A percentile compares a stretch with the other conserved stretches of the same genome.
Conservation (phyloP, 2,113 vertebrate species). For the Tyto alba region DNA sequence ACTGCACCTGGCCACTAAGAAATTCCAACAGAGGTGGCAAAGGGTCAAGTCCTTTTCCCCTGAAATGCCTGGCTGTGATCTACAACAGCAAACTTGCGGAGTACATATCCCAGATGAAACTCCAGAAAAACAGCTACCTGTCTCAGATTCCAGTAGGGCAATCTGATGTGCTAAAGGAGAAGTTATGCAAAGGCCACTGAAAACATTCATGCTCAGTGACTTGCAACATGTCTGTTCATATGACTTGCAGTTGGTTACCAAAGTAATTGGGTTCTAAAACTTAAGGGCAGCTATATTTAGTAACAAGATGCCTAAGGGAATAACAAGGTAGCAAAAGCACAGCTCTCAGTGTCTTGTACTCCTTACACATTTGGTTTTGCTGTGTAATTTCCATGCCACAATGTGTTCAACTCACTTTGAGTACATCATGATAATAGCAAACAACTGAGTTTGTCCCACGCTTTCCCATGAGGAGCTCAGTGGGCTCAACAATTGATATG, state of each 20-base stretch:
- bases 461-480: not conserved
- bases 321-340: not conserved
- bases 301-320: not conserved
- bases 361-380: not conserved
- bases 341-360: not conserved
- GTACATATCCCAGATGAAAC: not conserved
- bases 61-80: not conserved
- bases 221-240: fast-evolving
- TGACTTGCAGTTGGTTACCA: not conserved
- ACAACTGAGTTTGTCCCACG: not conserved
- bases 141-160: not conserved
- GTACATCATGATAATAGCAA: not conserved
- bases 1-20: not conserved
- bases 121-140: not conserved
- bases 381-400: not conserved
- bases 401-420: not conserved
- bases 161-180: not conserved
- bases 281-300: not conserved
- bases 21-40: not conserved
- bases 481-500: not conserved
- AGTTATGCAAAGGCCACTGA: not conserved
- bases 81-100: not conserved
- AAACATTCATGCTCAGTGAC: not conserved
- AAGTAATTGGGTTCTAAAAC: not conserved
- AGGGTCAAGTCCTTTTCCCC: not conserved